These are phyloP conservation scores for Calephelis virginiensis DNA, from an alignment of 1,140 invertebrate species.

Conservation along the genomic window DNA sequence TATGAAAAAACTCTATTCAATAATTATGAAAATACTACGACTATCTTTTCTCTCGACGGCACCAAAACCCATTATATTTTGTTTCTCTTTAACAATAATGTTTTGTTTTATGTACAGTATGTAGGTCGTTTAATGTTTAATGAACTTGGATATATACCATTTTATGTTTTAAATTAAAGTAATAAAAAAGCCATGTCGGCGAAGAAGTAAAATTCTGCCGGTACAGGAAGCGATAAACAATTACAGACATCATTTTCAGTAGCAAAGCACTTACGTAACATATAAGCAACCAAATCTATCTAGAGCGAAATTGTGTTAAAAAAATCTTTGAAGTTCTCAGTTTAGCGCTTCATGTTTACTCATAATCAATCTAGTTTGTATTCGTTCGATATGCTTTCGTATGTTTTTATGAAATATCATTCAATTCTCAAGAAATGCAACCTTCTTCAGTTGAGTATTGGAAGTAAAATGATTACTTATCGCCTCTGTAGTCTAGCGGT, in stretches of 20 bases:
- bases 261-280: conserved; percentile 5
- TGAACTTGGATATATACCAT: no score
- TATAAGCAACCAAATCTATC: conserved; percentile 9
- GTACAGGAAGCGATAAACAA: conserved; percentile 10
- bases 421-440: no score
- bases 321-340: conserved; percentile 16
- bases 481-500: no score
- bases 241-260: conserved; percentile 12
- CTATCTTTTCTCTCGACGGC: no score
- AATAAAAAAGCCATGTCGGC: neutral
- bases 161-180: neutral
- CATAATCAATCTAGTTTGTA: conserved; percentile 16
- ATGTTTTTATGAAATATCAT: conserved; percentile 9
- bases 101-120: no score
- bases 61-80: no score
- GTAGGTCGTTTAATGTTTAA: no score
- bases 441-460: no score
- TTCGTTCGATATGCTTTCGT: conserved; percentile 6
- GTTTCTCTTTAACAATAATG: no score
- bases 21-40: no score
- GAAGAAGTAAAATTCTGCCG: neutral
- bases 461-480: no score
- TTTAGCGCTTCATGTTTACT: conserved; percentile 17
- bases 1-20: no score
- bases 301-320: conserved; percentile 16